phyloP scores from a whole-genome alignment of 2,888 invertebrate genomes.

The Caenorhabditis virilis region DNA sequence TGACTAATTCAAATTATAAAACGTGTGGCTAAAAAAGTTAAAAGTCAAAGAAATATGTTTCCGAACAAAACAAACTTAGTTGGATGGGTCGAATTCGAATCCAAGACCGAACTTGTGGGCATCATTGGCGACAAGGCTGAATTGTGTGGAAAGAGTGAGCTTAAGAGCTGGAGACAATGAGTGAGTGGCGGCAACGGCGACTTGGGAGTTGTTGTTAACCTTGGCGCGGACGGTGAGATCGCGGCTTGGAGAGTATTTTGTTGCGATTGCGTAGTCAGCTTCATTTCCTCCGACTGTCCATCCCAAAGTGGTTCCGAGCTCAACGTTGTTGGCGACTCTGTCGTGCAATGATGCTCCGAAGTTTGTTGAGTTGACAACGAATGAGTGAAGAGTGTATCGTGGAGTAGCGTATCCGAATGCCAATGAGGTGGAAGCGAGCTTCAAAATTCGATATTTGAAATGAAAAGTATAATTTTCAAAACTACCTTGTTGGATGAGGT shows the following conservation, averaged over 20 bases:
- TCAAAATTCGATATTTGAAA: too few relatives aligned
- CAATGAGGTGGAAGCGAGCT: constrained; percentile 45
- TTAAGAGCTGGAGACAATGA: constrained; percentile 57
- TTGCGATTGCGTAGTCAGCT: constrained; percentile 60
- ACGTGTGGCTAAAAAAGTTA: too few relatives aligned
- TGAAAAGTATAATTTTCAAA: too few relatives aligned
- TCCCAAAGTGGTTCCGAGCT: constrained; percentile 63
- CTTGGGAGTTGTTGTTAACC: constrained; percentile 61
- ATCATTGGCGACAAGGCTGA: constrained; percentile 60
- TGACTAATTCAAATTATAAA: too few relatives aligned
- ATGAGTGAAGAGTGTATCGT: constrained; percentile 89
- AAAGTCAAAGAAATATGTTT: too few relatives aligned
- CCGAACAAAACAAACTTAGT: constrained; percentile 17
- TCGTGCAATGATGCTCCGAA: constrained; percentile 61
- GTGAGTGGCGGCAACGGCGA: constrained; percentile 66
- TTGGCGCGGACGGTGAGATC: constrained; percentile 65
- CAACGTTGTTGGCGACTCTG: constrained; percentile 62
- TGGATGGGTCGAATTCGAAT: constrained; percentile 77
- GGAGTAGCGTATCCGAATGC: constrained; percentile 83
- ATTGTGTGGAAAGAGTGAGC: constrained; percentile 64
- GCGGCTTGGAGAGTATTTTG: constrained; percentile 61
- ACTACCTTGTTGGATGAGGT: constrained; percentile 85
- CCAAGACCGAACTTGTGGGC: constrained; percentile 83
- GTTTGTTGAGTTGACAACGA: constrained; percentile 52
- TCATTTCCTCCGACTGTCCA: constrained; percentile 63